Base-by-base conservation (phyloP, 2,888 invertebrate species). In the Micropterix aruncella region DNA sequence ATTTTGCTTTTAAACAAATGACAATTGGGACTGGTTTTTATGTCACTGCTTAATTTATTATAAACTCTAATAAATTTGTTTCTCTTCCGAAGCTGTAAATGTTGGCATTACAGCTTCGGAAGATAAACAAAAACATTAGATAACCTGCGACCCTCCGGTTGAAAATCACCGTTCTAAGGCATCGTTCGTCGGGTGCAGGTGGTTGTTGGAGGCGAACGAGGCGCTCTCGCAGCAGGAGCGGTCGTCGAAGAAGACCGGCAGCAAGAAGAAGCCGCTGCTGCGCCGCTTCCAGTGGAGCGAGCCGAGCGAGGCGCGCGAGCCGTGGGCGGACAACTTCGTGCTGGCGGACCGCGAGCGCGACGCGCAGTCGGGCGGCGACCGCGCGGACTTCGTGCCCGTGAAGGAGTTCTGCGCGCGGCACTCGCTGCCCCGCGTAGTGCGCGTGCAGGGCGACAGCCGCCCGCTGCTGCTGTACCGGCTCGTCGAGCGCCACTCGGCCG, bases 391-490 rank as follows among this genome's bases (percentile, higher is more conserved):
- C 36, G 46, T 45, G 27, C 38, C 47, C 4, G 51, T 71, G 38
- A 70, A 74, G 52, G 75, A 77, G 54, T 77, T 78, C 57, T 66
- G 77, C 55, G 75, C 77, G 54, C 69, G 73, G 60, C 77, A 75
- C 55, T 74, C 76, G 18, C 59, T 78, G 50, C 78, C 78, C 3
- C 65, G 77, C 46, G 75, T 78, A 18, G 77, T 77, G 52, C 64
- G 69, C 54, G 66, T 77, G 37, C 74, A 70, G 42, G 71, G 70
- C 42, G 66, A 69, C 51, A 72, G 74, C 47, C 71, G 74, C 56
- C 75, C 79, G 45, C 66, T 79, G 59, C 63, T 80, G 50, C 60
- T 80, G 56, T 79, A 77, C 56, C 66, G 77, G 52, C 77, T 77
- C 52, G 64, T 79, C 54, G 73, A 75, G 54, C 76, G 75, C 47